A percentile compares a stretch with the other conserved stretches of the same genome.
Conservation (phyloP, 92 coral and sea anemone species). For the Porites lobata region DNA sequence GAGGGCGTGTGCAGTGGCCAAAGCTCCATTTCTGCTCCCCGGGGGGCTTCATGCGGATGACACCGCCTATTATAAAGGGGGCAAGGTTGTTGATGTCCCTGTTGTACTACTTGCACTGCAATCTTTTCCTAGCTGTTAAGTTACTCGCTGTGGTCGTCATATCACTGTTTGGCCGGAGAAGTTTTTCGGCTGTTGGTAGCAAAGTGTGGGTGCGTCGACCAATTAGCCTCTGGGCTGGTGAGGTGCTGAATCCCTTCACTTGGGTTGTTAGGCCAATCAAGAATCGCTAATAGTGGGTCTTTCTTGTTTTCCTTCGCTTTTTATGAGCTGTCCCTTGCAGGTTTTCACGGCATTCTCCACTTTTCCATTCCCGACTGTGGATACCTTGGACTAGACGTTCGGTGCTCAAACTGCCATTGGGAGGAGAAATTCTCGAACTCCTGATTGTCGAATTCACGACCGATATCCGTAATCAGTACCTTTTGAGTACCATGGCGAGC, state of each 20-base stretch:
- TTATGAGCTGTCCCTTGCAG: conserved; percentile 11
- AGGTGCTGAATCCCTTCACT: conserved; percentile 58
- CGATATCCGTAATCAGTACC: conserved; percentile 12
- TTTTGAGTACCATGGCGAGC: conserved; percentile 70
- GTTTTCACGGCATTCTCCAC: conserved; percentile 27
- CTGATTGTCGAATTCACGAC: no score
- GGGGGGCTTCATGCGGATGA: conserved; percentile 51
- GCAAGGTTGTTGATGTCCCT: conserved; percentile 38
- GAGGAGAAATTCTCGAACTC: no score
- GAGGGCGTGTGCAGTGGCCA: background rate
- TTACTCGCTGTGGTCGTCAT: no score
- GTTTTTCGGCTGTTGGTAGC: conserved; percentile 27
- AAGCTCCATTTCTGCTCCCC: conserved; percentile 49
- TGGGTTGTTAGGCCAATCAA: conserved; percentile 56
- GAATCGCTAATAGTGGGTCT: conserved; percentile 56
- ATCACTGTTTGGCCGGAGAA: no score
- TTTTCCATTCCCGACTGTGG: conserved; percentile 16
- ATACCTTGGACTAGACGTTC: no score
- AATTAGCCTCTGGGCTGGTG: conserved; percentile 56
- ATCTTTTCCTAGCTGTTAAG: background rate
- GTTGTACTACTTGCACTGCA: conserved; percentile 57
- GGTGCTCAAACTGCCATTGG: no score
- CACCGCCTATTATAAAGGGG: conserved; percentile 42
- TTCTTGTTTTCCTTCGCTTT: conserved; percentile 36
- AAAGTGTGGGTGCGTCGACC: conserved; percentile 51